Evolutionary conservation across 2,888 invertebrate species (phyloP).

Genomic region (Polyommatus icarus): DNA sequence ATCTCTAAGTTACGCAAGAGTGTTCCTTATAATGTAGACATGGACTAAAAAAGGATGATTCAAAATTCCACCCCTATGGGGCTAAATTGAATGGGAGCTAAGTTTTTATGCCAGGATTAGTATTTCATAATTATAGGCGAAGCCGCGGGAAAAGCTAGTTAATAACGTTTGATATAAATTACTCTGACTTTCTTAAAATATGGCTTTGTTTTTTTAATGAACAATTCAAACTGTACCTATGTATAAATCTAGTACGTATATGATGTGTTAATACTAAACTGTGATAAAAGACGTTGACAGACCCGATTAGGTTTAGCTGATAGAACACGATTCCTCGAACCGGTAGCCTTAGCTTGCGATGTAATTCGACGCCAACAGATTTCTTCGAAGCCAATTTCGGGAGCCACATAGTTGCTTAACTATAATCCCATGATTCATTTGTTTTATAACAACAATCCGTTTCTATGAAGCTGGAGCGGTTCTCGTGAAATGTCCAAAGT

Average conservation of each 20-base stretch:
- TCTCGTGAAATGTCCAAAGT: slow-evolving; percentile 1
- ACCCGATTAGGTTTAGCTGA: slow-evolving; percentile 38
- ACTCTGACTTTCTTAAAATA: too few relatives aligned
- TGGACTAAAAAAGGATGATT: too few relatives aligned
- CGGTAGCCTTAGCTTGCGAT: slow-evolving; percentile 30
- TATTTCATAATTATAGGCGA: too few relatives aligned
- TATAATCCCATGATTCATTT: slow-evolving; percentile 20
- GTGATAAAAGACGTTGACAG: slow-evolving; percentile 29
- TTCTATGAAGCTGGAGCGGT: slow-evolving; percentile 18
- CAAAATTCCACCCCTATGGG: too few relatives aligned
- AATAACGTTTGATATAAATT: too few relatives aligned
- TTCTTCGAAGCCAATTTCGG: slow-evolving; percentile 30
- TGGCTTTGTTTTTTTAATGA: too few relatives aligned
- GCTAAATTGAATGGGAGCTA: too few relatives aligned
- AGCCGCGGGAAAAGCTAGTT: too few relatives aligned
- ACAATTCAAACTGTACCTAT: too few relatives aligned
- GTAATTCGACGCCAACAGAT: slow-evolving; percentile 33
- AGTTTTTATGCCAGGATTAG: too few relatives aligned
- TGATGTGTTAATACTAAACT: slow-evolving; percentile 22
- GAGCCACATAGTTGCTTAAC: slow-evolving; percentile 13
- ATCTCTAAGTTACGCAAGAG: neutral
- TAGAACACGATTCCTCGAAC: slow-evolving; percentile 46
- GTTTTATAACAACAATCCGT: slow-evolving; percentile 24
- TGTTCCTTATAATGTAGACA: too few relatives aligned
- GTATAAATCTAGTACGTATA: neutral